Evolutionary conservation across 2,888 invertebrate genomes (phyloP).

Genomic region (Amphimallon solstitiale): DNA sequence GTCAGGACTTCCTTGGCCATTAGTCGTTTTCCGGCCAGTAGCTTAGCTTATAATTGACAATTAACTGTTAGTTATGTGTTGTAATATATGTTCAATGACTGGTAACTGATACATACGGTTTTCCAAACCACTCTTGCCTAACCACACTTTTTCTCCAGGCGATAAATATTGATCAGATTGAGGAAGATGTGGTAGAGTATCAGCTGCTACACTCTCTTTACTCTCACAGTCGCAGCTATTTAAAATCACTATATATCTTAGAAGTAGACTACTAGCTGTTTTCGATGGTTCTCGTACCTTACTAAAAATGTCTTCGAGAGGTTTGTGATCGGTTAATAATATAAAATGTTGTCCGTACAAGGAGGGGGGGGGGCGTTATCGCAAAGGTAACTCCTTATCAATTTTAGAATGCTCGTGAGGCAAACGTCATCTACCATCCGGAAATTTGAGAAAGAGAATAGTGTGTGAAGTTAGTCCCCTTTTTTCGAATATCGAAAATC

Average conservation of each 20-base stretch:
- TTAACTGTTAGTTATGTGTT: background rate
- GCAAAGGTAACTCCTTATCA: conserved; percentile 12
- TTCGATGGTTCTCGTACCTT: conserved; percentile 17
- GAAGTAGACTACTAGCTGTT: background rate
- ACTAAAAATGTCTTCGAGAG: conserved; percentile 24
- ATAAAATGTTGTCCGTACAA: conserved; percentile 27
- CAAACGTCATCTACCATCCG: no score
- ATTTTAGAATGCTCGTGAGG: conserved; percentile 16
- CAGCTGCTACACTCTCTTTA: no score
- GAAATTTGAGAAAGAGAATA: no score
- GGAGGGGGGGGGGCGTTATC: conserved; percentile 22
- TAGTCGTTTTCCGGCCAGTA: conserved; percentile 17
- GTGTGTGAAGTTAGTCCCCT: no score
- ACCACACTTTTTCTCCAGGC: conserved; percentile 6
- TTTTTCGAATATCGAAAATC: no score
- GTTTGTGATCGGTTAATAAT: conserved; percentile 27
- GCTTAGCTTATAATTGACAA: background rate
- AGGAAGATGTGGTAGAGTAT: background rate
- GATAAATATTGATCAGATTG: background rate
- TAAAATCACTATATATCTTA: conserved; percentile 29
- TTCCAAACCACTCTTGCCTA: conserved; percentile 13
- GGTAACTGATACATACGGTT: no score
- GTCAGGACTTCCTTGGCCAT: background rate
- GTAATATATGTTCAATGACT: no score
- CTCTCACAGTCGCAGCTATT: conserved; percentile 28